Conservation (phyloP, 2,797 vertebrate genomes). For the Notolabrus celidotus region DNA sequence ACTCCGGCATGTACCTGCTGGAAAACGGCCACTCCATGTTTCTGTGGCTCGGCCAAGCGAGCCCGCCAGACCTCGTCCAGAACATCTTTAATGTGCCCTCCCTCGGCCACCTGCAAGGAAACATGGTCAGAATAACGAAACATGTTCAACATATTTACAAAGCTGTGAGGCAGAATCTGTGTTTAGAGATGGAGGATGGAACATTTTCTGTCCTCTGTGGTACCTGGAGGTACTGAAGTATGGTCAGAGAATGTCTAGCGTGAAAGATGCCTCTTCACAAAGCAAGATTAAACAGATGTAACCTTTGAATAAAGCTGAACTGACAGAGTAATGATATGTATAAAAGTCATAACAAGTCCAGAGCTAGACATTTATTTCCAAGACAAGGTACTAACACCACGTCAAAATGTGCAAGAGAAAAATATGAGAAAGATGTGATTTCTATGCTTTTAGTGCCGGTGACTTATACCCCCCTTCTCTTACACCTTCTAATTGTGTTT, state of each 20-base stretch:
- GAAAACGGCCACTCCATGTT: slow-evolving; percentile 91
- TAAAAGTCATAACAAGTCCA: too few species aligned
- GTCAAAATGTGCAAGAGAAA: too few species aligned
- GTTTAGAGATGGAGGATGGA: too few species aligned
- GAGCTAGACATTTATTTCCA: too few species aligned
- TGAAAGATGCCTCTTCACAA: background rate
- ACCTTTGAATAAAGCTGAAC: background rate
- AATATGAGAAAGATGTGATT: too few species aligned
- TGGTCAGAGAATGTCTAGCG: slow-evolving; percentile 13
- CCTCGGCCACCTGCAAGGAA: slow-evolving; percentile 88
- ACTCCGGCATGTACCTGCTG: slow-evolving; percentile 92
- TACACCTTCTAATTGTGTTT: slow-evolving; percentile 16
- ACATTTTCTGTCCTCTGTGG: background rate
- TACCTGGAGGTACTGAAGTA: too few species aligned
- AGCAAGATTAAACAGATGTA: slow-evolving; percentile 2
- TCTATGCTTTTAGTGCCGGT: background rate
- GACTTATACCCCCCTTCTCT: background rate
- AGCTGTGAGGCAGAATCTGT: slow-evolving; percentile 9
- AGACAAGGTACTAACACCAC: too few species aligned
- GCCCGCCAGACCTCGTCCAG: slow-evolving; percentile 92
- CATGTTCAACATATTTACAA: background rate
- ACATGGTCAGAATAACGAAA: slow-evolving; percentile 82
- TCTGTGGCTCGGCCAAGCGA: slow-evolving; percentile 92
- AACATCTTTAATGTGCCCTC: slow-evolving; percentile 93
- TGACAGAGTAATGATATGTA: background rate